Evolutionary conservation across 2,797 vertebrate genomes (phyloP).

Genomic region (Anguilla anguilla): DNA sequence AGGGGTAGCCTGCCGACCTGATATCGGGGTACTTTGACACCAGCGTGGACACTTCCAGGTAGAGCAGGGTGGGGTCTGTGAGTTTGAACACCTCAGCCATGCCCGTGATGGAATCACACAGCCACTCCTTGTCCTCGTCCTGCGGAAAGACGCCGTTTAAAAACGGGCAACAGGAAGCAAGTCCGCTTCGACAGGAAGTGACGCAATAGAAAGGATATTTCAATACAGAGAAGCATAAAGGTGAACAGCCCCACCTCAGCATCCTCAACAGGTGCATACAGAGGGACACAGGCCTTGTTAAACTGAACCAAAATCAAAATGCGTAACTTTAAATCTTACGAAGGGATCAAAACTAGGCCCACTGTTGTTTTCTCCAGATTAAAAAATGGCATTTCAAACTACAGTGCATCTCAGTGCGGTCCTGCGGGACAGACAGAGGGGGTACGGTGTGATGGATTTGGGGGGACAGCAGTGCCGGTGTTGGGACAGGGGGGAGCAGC

Average conservation of each 20-base stretch:
- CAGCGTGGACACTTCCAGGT: conserved; percentile 92
- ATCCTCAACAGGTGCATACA: background rate
- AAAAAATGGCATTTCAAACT: too few relatives aligned
- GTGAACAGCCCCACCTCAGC: too few relatives aligned
- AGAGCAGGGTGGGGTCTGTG: conserved; percentile 92
- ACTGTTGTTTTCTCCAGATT: background rate
- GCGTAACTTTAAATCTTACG: background rate
- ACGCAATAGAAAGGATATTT: background rate
- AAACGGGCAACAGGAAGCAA: background rate
- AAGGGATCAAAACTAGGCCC: background rate
- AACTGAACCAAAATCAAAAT: too few relatives aligned
- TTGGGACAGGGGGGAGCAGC: background rate
- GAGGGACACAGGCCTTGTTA: too few relatives aligned
- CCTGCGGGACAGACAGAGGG: too few relatives aligned
- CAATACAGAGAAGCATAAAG: background rate
- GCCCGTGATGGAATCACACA: conserved; percentile 88
- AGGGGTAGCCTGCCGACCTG: conserved; percentile 71
- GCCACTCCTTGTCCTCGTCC: conserved; percentile 81
- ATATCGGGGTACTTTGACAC: conserved; percentile 96
- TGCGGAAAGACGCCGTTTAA: conserved; percentile 30
- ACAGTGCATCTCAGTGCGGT: too few relatives aligned
- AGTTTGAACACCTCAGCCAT: conserved; percentile 97
- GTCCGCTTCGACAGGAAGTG: background rate
- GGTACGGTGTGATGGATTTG: too few relatives aligned
- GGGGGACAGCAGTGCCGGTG: too few relatives aligned